Base-by-base conservation (phyloP, 2,113 vertebrate species). In the Lutjanus erythropterus region DNA sequence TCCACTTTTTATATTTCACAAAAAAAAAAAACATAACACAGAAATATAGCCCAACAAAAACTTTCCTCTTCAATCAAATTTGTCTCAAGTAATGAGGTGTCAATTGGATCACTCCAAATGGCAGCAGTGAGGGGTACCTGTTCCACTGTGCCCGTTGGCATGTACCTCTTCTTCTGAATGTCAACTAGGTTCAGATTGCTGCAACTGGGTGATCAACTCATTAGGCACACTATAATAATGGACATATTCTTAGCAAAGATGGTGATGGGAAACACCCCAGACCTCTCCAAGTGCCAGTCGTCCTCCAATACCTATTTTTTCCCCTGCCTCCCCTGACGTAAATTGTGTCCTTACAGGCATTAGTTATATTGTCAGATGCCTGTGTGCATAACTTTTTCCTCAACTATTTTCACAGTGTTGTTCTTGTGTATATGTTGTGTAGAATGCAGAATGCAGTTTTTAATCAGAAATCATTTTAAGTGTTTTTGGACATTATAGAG, bases 11-110 rank as follows among this genome's bases (percentile, higher is more conserved):
- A 16, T n/a, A 47, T 46, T 66, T 33, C 4, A 0, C 0, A 7
- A 47, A 25, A 55, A 25, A 65, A 65, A 21, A 50, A 23, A 71
- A 53, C 41, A 56, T 21, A 44, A 9, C 58, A 8, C 1, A 1
- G 66, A 85, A 81, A 75, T 27, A 59, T 19, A 25, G 9, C 50
- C 64, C 6, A 42, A 70, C 41, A 81, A 73, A 53, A 61, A 53
- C 53, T 55, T 67, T 35, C 49, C 70, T 58, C 71, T 42, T 81
- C 72, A 68, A 78, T 89, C 84, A 80, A 85, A 85, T 90, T 79
- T 75, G 84, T 78, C 74, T 69, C 55, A 78, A 86, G 89, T 93
- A 92, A 90, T 91, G 85, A 92, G 85, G 84, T 92, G 85, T 91
- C 86, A 81, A 62, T 73, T 53, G 81, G 75, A 74, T 84, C 68